Evolutionary conservation across 2,113 vertebrate species (phyloP), one percentile per base, ranked within the genome.

Genomic region (Oncorhynchus mykiss): DNA sequence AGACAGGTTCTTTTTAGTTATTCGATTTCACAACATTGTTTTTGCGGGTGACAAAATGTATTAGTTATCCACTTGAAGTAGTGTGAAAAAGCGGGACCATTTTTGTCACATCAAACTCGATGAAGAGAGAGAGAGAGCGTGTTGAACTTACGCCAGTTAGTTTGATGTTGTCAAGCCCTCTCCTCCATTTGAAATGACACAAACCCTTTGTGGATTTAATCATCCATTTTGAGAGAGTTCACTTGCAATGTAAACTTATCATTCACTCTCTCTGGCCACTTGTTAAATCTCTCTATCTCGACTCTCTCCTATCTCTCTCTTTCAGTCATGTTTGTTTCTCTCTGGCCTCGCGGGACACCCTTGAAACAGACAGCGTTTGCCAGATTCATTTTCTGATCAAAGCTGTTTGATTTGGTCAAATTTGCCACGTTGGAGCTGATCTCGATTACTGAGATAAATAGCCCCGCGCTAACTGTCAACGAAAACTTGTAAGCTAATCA

Each of bases 321-420:
- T 62, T 73, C 73, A 29, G 78, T 95, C 97, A 94, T 97, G 96
- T 98, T 98, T 98, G 96, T 96, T 96, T 96, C 96, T 93, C 92
- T 83, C 92, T 92, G 90, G 93, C 93, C 97, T 96, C 95, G 72
- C 82, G 96, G 95, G 96, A 95, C 91, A 91, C 91, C 84, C 85
- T 85, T 85, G 90, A 96, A 96, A 99, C 96, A 95, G 96, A 97
- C 96, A 96, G 96, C 89, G 95, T 95, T 97, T 97, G 96, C 96
- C 97, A 99, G 96, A 97, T 98, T 97, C 96, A 97, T 98, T 99
- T 98, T 98, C 95, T 97, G 95, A 98, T 97, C 96, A 97, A 97
- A 98, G 97, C 96, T 96, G 96, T 97, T 97, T 97, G 96, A 99
- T 99, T 99, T 98, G 97, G 97, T 97, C 96, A 97, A 97, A 97